A percentile compares a stretch with the other conserved stretches of the same genome.
These are phyloP conservation scores for Corythaixoides concolor DNA, from an alignment of 2,113 vertebrate species.

Conservation along the genomic window DNA sequence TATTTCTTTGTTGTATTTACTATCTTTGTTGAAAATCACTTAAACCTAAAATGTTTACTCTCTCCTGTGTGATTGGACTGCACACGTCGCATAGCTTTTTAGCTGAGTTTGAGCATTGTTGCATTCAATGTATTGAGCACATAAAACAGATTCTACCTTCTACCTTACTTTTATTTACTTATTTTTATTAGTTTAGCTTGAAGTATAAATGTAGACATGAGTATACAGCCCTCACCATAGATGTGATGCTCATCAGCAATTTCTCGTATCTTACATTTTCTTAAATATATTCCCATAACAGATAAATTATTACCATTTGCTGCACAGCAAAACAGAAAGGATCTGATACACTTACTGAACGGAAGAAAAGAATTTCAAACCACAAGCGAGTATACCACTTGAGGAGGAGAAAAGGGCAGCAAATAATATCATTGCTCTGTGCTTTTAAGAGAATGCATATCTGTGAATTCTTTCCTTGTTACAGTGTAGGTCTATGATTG, in stretches of 20 bases:
- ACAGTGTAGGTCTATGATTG: background rate
- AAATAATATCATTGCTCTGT: background rate
- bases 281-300: background rate
- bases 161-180: background rate
- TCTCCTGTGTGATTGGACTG: background rate
- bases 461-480: background rate
- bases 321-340: background rate
- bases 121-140: background rate
- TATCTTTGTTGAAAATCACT: background rate
- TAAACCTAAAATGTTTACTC: background rate
- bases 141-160: background rate
- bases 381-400: background rate
- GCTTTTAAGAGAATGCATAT: background rate
- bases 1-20: background rate
- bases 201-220: background rate
- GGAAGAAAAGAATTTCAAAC: background rate
- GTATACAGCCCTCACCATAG: background rate
- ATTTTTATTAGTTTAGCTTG: background rate
- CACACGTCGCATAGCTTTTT: background rate
- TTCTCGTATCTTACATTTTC: background rate
- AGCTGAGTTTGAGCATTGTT: background rate
- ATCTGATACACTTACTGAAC: background rate
- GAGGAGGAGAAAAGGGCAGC: background rate
- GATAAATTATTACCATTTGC: background rate
- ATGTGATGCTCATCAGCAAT: background rate